phyloP scores from a whole-genome alignment of 2,797 vertebrate genomes.

The Dermochelys coriacea region DNA sequence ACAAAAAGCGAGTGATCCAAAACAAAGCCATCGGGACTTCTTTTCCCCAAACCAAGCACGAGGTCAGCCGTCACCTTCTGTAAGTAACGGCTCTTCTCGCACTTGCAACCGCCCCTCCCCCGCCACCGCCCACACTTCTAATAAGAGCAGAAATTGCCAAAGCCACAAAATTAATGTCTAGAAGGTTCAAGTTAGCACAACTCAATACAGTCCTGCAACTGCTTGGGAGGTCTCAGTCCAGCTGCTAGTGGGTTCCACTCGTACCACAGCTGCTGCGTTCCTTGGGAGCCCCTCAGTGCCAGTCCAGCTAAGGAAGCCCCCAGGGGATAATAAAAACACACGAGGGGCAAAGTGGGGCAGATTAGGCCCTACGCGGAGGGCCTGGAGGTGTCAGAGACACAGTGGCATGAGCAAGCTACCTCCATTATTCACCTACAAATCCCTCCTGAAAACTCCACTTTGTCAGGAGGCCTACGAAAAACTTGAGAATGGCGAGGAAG shows the following conservation, averaged over 20 bases:
- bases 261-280: accelerated
- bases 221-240: constrained; percentile 57
- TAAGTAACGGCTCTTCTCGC: background rate
- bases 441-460: background rate
- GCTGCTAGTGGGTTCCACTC: accelerated
- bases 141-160: constrained; percentile 32
- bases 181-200: constrained; percentile 38
- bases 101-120: background rate
- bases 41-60: accelerated
- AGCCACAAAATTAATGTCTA: constrained; percentile 32
- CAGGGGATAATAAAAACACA: background rate
- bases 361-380: background rate
- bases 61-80: accelerated
- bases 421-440: no score
- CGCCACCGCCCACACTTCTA: background rate
- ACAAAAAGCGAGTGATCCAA: background rate
- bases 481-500: background rate
- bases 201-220: background rate
- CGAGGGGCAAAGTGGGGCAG: background rate
- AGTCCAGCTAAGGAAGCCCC: background rate
- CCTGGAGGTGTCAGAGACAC: background rate
- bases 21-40: background rate
- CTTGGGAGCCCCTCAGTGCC: accelerated
- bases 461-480: background rate
- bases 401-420: background rate